Evolutionary conservation across 2,797 vertebrate genomes (phyloP).

Genomic region (Ataeniobius toweri): DNA sequence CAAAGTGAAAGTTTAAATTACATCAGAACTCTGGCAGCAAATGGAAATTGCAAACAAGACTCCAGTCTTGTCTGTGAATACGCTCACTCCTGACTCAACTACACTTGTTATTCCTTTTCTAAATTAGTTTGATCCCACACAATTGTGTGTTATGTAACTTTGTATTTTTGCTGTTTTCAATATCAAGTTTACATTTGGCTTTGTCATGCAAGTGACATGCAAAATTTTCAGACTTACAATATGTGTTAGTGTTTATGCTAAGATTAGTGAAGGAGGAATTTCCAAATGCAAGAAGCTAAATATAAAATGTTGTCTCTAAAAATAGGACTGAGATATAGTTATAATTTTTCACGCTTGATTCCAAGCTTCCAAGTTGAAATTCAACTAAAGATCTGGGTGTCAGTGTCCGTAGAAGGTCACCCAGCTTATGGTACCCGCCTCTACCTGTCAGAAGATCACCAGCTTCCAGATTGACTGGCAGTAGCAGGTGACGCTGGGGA

Average conservation of each 20-base stretch:
- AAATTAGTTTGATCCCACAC: background rate
- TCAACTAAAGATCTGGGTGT: background rate
- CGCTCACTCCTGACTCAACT: background rate
- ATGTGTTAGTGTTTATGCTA: too few relatives aligned
- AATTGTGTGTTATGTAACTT: background rate
- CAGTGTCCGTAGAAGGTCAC: background rate
- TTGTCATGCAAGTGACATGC: background rate
- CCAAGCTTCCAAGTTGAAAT: background rate
- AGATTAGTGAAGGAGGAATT: background rate
- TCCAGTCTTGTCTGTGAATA: background rate
- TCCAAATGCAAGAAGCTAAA: background rate
- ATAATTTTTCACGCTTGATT: background rate
- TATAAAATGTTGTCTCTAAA: background rate
- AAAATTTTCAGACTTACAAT: too few relatives aligned
- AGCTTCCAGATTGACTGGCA: too few relatives aligned
- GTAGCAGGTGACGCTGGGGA: too few relatives aligned
- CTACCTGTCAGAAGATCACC: too few relatives aligned
- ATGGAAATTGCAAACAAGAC: background rate
- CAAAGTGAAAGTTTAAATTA: background rate
- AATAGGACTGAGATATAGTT: background rate
- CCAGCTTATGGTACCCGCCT: too few relatives aligned
- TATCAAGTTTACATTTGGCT: background rate
- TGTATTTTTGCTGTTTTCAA: background rate
- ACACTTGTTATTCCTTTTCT: background rate
- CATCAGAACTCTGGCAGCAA: background rate